Evolutionary conservation across 2,113 vertebrate species (phyloP), one percentile per base, ranked within the genome.

Genomic region (Melanocharis versteri): DNA sequence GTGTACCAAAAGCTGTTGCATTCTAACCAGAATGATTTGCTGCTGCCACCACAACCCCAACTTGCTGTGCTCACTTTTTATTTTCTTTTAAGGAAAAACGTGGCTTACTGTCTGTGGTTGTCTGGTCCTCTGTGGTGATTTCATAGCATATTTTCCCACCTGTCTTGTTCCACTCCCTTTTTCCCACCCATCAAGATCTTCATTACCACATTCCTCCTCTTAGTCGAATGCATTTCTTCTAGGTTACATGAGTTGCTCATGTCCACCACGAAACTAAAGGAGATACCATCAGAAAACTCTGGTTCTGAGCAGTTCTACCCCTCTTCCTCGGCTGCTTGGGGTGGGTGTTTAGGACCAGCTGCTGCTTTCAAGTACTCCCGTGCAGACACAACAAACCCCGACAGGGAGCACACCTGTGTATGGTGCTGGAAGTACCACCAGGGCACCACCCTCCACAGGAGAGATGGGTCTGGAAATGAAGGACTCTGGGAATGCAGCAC

Each of bases 121-220:
- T 84, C 89, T 82, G 45, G 28, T 45, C 48, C 57, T 93, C 64
- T 83, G 61, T 6, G 2, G 39, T 78, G 51, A 83, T 72, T 94
- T 87, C 71, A 83, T n/a, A 76, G 62, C 78, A 39, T 64, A 83
- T n/a, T 89, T 92, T 79, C 75, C 80, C 54, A 77, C 44, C 80
- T 91, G 23, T 86, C 76, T 88, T 81, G 39, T 61, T 91, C 76
- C 88, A 93, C 83, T 94, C 75, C 62, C 68, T 92, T 92, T 87
- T 91, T 73, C 42, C 56, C 93, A 66, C 58, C 45, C 57, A 42
- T 88, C 80, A 73, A 69, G 81, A 33, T 56, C 47, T 83, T 85
- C 30, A 68, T 91, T 61, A 86, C 64, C 81, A 28, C 80, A 96
- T 76, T 87, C 42, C 65, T 85, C 81, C 51, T 86, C 60, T 81